phyloP scores from a whole-genome alignment of 2,113 vertebrate species.

The Strix uralensis region DNA sequence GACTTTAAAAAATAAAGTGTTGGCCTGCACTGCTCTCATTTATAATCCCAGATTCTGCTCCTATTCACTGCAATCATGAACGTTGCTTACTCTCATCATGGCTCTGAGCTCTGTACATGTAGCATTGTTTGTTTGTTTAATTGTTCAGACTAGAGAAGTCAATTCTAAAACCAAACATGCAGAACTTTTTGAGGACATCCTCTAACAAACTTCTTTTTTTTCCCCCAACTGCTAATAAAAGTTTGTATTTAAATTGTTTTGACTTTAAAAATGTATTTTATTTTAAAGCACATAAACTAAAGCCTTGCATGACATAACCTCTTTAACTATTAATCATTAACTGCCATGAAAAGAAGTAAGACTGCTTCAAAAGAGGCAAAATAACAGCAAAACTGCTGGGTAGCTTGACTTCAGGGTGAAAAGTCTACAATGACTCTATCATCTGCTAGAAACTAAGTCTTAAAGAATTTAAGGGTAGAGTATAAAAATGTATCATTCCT shows the following conservation, averaged over 20 bases:
- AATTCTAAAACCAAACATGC: not conserved
- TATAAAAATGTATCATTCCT: not conserved
- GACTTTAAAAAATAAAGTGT: not conserved
- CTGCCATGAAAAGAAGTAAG: not conserved
- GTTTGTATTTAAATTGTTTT: not conserved
- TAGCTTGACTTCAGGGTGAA: not conserved
- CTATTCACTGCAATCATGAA: not conserved
- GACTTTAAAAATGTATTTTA: not conserved
- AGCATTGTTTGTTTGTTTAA: not conserved
- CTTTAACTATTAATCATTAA: not conserved
- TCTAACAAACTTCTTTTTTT: not conserved
- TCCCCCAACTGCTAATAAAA: not conserved
- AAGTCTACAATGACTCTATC: not conserved
- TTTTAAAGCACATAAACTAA: not conserved
- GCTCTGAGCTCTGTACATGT: not conserved
- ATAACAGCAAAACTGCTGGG: not conserved
- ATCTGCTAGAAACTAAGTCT: not conserved
- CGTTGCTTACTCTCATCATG: not conserved
- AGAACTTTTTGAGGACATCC: not conserved
- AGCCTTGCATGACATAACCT: not conserved
- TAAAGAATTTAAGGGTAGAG: not conserved
- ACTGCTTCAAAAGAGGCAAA: not conserved
- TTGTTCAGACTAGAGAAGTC: not conserved
- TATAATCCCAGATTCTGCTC: not conserved
- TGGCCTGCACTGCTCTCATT: not conserved